A percentile compares a stretch with the other conserved stretches of the same genome.
These are phyloP conservation scores for Xanthia icteritia DNA, from an alignment of 2,888 invertebrate species.

Conservation along the genomic window DNA sequence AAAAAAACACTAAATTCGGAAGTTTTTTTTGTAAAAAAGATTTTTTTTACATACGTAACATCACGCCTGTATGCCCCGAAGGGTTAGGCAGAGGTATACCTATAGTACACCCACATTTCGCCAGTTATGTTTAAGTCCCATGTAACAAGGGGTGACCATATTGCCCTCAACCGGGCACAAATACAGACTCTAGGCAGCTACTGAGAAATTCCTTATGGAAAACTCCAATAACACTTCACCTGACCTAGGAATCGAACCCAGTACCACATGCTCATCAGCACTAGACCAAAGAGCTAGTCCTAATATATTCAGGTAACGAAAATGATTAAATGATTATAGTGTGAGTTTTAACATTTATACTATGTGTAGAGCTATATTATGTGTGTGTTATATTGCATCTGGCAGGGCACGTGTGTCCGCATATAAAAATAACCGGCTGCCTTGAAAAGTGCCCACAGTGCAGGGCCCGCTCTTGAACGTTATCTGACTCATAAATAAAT, in stretches of 20 bases:
- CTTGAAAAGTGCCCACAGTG: slow-evolving; percentile 68
- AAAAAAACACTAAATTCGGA: no score
- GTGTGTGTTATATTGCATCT: slow-evolving; percentile 66
- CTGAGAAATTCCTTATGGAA: background rate
- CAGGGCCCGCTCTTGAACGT: slow-evolving; percentile 67
- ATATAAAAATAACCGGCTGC: slow-evolving; percentile 72
- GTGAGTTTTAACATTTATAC: slow-evolving; percentile 8
- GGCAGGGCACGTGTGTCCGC: slow-evolving; percentile 71
- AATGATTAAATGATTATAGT: background rate
- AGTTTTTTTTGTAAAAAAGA: no score
- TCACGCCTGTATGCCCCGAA: background rate
- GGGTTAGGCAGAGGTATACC: no score
- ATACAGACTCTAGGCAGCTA: background rate
- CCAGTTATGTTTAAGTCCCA: no score
- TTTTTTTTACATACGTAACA: no score
- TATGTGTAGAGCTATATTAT: background rate
- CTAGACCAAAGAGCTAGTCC: no score
- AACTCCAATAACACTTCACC: no score
- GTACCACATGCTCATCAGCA: no score
- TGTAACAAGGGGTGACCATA: background rate
- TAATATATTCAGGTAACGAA: background rate
- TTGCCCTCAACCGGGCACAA: background rate
- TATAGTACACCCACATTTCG: no score
- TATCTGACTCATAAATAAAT: slow-evolving; percentile 52
- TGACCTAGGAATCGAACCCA: no score